phyloP scores from a whole-genome alignment of 2,113 vertebrate species.

The Sapayoa aenigma region DNA sequence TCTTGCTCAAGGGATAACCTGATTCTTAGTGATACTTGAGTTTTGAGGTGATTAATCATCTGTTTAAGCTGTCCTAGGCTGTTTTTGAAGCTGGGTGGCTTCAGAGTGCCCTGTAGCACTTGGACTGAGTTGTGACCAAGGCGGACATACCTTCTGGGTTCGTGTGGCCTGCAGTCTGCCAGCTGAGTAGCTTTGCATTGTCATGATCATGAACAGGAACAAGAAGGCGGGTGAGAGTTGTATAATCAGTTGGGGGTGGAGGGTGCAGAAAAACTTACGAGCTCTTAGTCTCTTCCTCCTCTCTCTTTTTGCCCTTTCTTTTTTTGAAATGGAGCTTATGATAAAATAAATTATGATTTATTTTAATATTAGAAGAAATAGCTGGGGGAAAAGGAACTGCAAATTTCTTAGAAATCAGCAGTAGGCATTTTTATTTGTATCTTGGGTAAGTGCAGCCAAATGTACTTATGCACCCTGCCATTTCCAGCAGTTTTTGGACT shows the following conservation, averaged over 20 bases:
- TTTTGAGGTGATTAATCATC: background rate
- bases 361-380: background rate
- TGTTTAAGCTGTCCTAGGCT: background rate
- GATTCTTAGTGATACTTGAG: background rate
- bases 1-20: background rate
- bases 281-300: background rate
- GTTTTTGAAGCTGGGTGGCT: background rate
- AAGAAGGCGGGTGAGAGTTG: background rate
- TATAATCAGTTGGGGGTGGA: background rate
- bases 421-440: background rate
- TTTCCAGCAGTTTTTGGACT: background rate
- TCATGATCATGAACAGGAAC: background rate
- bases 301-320: background rate
- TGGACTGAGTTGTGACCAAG: background rate
- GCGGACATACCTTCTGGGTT: background rate
- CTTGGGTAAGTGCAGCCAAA: background rate
- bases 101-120: accelerated
- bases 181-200: background rate
- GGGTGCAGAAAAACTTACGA: background rate
- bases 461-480: background rate
- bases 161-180: background rate
- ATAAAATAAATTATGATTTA: background rate
- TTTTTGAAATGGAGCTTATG: background rate
- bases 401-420: background rate
- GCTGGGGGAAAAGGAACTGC: background rate